Base-by-base conservation (phyloP, 2,797 vertebrate species). In the Diplodus puntazzo region DNA sequence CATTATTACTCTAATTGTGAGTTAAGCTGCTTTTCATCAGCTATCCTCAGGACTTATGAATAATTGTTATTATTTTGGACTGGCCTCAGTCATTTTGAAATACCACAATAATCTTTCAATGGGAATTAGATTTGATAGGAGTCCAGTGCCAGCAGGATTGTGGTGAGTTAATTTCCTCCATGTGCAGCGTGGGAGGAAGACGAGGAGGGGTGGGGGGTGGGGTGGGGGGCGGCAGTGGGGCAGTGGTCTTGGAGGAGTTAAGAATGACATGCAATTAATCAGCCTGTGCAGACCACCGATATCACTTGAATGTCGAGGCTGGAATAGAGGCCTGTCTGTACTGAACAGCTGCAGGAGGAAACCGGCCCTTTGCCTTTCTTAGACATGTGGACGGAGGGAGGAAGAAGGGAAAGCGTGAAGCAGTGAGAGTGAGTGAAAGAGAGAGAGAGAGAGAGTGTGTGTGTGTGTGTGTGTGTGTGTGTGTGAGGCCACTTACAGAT, bases 201-300 rank as follows among this genome's bases (percentile, higher is more conserved):
- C n/a, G 43, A 50, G 46, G 43, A 9, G 69, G 68, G 49, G 3
- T 13, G 62, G 57, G 62, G 92, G 91, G 90, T 50, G 92, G 92
- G 91, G 90, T 50, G 92, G 86, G 87, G 67, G 84, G 87, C 64
- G 76, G 83, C 18, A 2, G 65, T 86, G 86, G 89, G 93, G 91
- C 93, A 94, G 90, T 88, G 81, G 94, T 96, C 95, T 93, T 90
- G 86, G 92, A 95, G 94, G 89, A 95, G 92, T 95, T 91, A 89
- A 89, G 90, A 96, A 95, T 94, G 93, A 96, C 93, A 92, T 79
- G 88, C 92, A 95, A 96, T 97, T 96, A 96, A 84, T 92, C 94
- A 94, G 90, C 90, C 92, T 81, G 85, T 87, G 93, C 73, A 87
- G 88, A 92, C 86, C 85, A 91, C 80, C 91, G 89, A 95, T 96